These are phyloP conservation scores for Epinotia brunnichana DNA, from an alignment of 2,888 invertebrate species.

Conservation along the genomic window DNA sequence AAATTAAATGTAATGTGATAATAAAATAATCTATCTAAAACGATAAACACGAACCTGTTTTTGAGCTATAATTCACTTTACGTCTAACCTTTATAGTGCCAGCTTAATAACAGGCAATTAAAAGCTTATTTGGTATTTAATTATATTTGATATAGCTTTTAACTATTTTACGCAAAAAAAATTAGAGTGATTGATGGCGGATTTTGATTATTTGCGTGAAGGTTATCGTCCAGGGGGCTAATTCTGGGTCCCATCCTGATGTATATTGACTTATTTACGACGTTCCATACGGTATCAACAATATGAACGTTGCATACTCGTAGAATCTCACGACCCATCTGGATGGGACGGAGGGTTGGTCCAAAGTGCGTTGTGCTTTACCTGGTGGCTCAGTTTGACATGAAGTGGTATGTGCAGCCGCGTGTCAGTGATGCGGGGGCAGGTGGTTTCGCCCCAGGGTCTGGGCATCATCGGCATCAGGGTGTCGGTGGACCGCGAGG, in stretches of 20 bases:
- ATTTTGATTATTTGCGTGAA: constrained; percentile 51
- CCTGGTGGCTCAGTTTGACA: constrained; percentile 63
- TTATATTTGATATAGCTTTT: constrained; percentile 15
- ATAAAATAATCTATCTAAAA: constrained; percentile 5
- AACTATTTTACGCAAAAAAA: neutral
- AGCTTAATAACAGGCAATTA: constrained; percentile 11
- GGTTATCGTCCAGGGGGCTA: constrained; percentile 58
- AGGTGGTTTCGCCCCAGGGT: constrained; percentile 96
- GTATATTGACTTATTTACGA: neutral
- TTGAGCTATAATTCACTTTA: constrained; percentile 15
- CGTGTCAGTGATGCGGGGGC: constrained; percentile 99
- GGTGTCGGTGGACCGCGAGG: constrained; percentile 96
- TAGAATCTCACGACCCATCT: neutral
- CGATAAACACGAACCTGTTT: constrained; percentile 5
- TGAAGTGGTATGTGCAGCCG: constrained; percentile 89
- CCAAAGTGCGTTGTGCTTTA: constrained; percentile 54
- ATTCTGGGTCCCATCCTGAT: neutral
- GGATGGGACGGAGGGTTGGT: neutral
- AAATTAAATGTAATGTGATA: constrained; percentile 18
- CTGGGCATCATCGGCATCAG: constrained; percentile 98
- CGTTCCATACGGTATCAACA: neutral
- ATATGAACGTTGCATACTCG: neutral
- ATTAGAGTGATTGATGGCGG: neutral
- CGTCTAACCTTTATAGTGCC: neutral
- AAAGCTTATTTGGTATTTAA: constrained; percentile 17